Evolutionary conservation across 2,113 vertebrate genomes (phyloP), one percentile per base, ranked within the genome.

Genomic region (Haemorhous mexicanus): DNA sequence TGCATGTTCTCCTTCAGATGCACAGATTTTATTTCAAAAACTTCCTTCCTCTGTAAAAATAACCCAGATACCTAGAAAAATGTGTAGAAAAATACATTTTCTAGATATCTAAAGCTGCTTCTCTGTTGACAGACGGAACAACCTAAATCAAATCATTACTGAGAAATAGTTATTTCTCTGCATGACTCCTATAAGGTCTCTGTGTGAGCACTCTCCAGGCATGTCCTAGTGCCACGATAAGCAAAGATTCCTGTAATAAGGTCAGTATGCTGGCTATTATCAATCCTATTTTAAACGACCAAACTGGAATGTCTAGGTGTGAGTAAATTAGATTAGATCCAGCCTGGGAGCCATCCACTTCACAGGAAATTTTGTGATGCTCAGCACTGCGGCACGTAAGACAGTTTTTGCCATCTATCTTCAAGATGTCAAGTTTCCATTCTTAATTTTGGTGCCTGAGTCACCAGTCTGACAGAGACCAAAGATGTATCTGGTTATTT

Each of bases 401-500:
- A 10, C 50, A 84, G 43, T 49, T 91, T 89, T 84, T 64, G 16
- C 49, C 64, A 62, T 61, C 15, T 64, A 6, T 28, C 14, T 11
- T 72, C 4, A 44, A 52, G 22, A 16, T 9, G 9, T 68, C n/a
- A 41, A 75, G 30, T 27, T 66, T 67, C 28, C 11, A 5, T n/a
- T 67, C 49, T 59, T 78, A 81, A 37, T 80, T 94, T 73, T 83
- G 43, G 58, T 8, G 6, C 21, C 16, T 64, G 26, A 53, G 15
- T 66, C 28, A 81, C n/a, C 6, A 50, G 23, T 49, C 32, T 67
- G 39, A 64, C 13, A 76, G 22, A 61, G 20, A 89, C 13, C 52
- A 94, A 88, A 82, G 73, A 92, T 56, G 19, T 28, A 84, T 67
- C 64, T 84, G 49, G 76, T 93, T 41, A 24, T 94, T 93, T 92